Percentiles rank a stretch among this genome's conserved stretches.
Evolutionary conservation across 92 coral and sea anemone genomes (phyloP).

Genomic region (Umimayanthus chanpuru): DNA sequence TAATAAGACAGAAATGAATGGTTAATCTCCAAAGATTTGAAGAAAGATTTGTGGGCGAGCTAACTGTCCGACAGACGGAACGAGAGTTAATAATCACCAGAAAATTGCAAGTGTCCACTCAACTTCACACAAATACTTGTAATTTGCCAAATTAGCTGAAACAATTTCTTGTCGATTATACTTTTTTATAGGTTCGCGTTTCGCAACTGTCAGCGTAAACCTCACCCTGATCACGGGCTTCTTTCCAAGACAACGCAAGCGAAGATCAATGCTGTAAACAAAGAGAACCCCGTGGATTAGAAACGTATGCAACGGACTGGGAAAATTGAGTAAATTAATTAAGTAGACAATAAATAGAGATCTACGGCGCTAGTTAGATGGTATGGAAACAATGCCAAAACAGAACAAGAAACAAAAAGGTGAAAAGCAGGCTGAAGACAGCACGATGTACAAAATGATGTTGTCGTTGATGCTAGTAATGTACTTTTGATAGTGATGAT

Average conservation of each 20-base stretch:
- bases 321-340: too few relatives aligned
- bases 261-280: constrained; percentile 65
- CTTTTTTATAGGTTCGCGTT: not conserved
- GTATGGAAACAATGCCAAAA: too few relatives aligned
- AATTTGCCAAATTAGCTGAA: not conserved
- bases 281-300: not conserved
- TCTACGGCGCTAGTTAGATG: too few relatives aligned
- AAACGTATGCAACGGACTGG: not conserved
- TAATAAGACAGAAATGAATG: too few relatives aligned
- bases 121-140: not conserved
- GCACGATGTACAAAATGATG: not conserved
- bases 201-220: not conserved
- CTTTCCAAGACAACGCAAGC: constrained; percentile 69
- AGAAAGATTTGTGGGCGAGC: too few relatives aligned
- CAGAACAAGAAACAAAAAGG: not conserved
- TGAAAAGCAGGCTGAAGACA: too few relatives aligned
- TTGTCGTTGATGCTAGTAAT: not conserved
- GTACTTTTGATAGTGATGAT: not conserved
- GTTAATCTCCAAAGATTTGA: too few relatives aligned
- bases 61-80: too few relatives aligned
- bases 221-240: constrained; percentile 58
- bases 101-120: too few relatives aligned
- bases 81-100: too few relatives aligned
- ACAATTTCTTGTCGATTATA: not conserved
- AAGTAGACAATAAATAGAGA: not conserved